Percentiles rank a stretch among this genome's conserved stretches.
Evolutionary conservation across 2,888 invertebrate species (phyloP).

Genomic region (Phania funesta): DNA sequence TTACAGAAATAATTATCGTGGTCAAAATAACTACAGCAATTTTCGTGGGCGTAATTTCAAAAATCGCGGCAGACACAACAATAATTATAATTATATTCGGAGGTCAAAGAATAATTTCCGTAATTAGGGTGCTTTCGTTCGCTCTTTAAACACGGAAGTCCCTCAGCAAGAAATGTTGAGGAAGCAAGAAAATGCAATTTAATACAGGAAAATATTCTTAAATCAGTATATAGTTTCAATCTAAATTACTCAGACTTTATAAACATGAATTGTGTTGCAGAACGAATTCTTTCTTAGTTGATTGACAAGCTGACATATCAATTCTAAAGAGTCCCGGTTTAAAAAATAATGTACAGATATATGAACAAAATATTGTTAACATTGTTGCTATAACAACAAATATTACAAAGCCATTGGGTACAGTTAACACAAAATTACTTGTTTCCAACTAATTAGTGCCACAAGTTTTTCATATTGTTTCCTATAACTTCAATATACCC

Average conservation of each 20-base stretch:
- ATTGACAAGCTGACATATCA: conserved; percentile 27
- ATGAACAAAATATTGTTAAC: conserved; percentile 5
- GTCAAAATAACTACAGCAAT: background rate
- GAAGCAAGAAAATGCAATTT: conserved; percentile 27
- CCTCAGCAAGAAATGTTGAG: conserved; percentile 42
- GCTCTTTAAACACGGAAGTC: conserved; percentile 40
- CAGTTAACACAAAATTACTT: conserved; percentile 13
- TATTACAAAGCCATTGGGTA: conserved; percentile 17
- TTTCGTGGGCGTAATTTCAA: background rate
- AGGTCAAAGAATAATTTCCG: background rate
- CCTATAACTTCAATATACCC: conserved; percentile 26
- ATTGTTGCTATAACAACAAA: conserved; percentile 33
- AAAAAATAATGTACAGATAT: background rate
- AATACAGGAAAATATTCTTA: background rate
- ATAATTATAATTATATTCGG: background rate
- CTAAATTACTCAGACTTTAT: conserved; percentile 19
- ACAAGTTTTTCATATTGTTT: conserved; percentile 25
- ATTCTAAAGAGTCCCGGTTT: conserved; percentile 23
- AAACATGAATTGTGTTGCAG: background rate
- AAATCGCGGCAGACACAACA: background rate
- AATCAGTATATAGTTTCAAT: conserved; percentile 14
- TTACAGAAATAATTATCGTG: background rate
- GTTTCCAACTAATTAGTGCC: conserved; percentile 19
- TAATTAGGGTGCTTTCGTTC: background rate
- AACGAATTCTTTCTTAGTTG: background rate